These are phyloP conservation scores for Capromys pilorides DNA, from an alignment of 2,797 vertebrate genomes.

Conservation along the genomic window DNA sequence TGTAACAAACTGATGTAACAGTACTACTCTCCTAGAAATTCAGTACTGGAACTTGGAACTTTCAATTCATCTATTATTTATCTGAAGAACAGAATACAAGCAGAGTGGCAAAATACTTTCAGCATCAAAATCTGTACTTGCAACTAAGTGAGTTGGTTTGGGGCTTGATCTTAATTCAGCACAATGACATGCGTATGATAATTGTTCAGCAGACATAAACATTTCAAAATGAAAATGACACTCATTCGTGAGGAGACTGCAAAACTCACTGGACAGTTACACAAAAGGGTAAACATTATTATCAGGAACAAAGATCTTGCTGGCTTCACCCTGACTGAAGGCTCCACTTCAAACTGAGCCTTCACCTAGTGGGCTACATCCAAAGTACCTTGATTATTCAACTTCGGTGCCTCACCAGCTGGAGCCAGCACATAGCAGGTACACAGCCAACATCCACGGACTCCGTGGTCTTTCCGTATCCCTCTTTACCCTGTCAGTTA, in stretches of 20 bases:
- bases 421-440: no score
- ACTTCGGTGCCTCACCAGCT: not conserved
- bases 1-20: not conserved
- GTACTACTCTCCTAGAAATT: slow-evolving; percentile 38
- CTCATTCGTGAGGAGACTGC: slow-evolving; percentile 24
- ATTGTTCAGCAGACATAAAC: slow-evolving; percentile 68
- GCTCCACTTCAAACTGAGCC: not conserved
- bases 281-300: slow-evolving; percentile 27
- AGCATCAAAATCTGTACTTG: slow-evolving; percentile 58
- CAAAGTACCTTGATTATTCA: not conserved
- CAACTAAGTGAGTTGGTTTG: slow-evolving; percentile 56
- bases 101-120: slow-evolving; percentile 47
- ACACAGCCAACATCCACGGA: not conserved
- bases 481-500: not conserved
- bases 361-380: not conserved
- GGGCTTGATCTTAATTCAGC: slow-evolving; percentile 63
- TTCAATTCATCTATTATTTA: slow-evolving; percentile 54
- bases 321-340: not conserved
- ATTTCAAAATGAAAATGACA: slow-evolving; percentile 71
- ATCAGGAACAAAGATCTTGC: slow-evolving; percentile 54
- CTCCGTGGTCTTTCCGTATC: not conserved
- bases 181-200: slow-evolving; percentile 3
- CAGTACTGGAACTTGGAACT: slow-evolving; percentile 9
- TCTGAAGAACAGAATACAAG: slow-evolving; percentile 44
- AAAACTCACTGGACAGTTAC: slow-evolving; percentile 16